Conservation (phyloP, 2,888 invertebrate genomes). For the Ophion obscuratus region DNA sequence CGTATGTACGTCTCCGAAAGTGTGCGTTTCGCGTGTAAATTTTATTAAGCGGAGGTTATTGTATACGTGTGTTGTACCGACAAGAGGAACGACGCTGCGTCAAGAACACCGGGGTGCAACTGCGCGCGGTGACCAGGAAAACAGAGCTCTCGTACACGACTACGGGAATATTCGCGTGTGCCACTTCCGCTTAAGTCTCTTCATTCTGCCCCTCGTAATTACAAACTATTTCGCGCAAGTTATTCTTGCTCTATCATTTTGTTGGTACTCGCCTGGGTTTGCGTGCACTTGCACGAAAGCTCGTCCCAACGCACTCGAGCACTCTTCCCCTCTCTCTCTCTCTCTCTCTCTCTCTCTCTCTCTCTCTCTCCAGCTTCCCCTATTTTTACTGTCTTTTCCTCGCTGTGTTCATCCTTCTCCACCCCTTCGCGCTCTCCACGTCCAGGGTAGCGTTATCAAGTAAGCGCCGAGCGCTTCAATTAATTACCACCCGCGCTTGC, state of each 20-base stretch:
- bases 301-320: conserved; percentile 38
- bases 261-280: conserved; percentile 49
- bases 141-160: conserved; percentile 25
- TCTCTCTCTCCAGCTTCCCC: neutral
- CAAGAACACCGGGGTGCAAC: conserved; percentile 37
- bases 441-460: conserved; percentile 59
- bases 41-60: neutral
- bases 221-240: conserved; percentile 52
- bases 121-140: conserved; percentile 42
- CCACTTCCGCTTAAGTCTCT: conserved; percentile 10
- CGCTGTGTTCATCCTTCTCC: too few relatives aligned
- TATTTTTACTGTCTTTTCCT: too few relatives aligned
- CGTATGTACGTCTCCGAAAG: neutral
- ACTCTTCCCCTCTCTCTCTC: neutral
- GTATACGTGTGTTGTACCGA: neutral
- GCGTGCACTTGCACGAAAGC: conserved; percentile 56
- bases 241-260: conserved; percentile 62
- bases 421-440: neutral
- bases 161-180: conserved; percentile 37
- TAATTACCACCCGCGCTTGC: conserved; percentile 41
- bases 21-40: conserved; percentile 19
- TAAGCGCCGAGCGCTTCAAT: conserved; percentile 60
- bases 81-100: conserved; percentile 38
- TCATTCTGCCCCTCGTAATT: conserved; percentile 12
- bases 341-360: conserved; percentile 1